These are phyloP conservation scores for Cirrhinus molitorella DNA, from an alignment of 2,797 vertebrate genomes.

Conservation along the genomic window DNA sequence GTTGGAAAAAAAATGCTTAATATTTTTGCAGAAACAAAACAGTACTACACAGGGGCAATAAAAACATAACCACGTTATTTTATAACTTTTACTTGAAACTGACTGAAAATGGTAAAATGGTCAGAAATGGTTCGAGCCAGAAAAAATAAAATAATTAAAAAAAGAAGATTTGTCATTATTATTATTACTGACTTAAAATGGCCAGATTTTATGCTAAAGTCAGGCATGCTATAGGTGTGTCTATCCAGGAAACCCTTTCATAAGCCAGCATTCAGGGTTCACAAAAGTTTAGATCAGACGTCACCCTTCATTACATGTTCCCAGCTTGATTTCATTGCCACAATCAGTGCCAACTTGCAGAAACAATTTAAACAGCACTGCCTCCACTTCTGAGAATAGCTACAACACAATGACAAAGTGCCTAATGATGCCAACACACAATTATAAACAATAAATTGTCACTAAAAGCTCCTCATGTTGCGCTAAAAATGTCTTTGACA, in stretches of 20 bases:
- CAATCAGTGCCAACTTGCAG: constrained; percentile 15
- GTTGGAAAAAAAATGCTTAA: neutral
- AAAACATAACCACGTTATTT: too few relatives aligned
- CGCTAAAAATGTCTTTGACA: neutral
- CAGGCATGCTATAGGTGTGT: neutral
- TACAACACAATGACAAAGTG: neutral
- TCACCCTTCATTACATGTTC: constrained; percentile 34
- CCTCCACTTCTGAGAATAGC: neutral
- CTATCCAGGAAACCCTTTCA: constrained; percentile 1
- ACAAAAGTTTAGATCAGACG: constrained; percentile 20
- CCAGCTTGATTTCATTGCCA: constrained; percentile 38
- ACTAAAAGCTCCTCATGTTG: neutral
- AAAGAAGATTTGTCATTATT: too few relatives aligned
- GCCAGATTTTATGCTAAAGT: neutral
- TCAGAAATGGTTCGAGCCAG: too few relatives aligned
- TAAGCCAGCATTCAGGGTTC: neutral
- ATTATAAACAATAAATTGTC: neutral
- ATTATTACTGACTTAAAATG: too few relatives aligned
- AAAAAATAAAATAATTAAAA: too few relatives aligned
- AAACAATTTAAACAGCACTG: neutral
- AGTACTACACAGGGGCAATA: too few relatives aligned
- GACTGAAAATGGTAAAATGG: neutral
- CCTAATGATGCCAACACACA: too few relatives aligned
- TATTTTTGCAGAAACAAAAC: neutral
- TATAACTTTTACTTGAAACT: neutral